Conservation (phyloP, 2,888 invertebrate species). For the Spilarctia lutea region DNA sequence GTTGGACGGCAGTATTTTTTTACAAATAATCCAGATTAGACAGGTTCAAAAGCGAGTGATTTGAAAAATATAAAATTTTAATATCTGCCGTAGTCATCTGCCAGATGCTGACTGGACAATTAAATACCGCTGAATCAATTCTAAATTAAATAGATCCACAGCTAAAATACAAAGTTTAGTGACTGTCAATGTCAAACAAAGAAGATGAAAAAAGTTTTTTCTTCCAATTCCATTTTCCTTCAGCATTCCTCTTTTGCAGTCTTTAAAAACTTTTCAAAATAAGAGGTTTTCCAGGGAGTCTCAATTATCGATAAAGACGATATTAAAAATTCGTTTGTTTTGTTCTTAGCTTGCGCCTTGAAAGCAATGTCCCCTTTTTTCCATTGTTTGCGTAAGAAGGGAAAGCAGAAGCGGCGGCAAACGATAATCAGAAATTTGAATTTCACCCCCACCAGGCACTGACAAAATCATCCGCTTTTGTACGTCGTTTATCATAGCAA, state of each 20-base stretch:
- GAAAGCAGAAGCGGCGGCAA: conserved; percentile 77
- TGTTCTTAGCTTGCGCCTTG: conserved; percentile 82
- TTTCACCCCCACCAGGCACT: conserved; percentile 76
- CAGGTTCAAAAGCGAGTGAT: conserved; percentile 36
- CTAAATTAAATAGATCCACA: conserved; percentile 84
- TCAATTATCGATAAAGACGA: conserved; percentile 87
- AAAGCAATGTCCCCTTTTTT: conserved; percentile 81
- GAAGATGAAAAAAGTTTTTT: conserved; percentile 86
- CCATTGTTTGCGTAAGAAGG: conserved; percentile 83
- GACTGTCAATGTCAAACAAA: conserved; percentile 86
- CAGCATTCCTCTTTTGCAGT: conserved; percentile 84
- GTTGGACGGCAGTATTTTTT: conserved; percentile 21
- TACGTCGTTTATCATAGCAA: conserved; percentile 80
- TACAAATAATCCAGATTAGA: conserved; percentile 32
- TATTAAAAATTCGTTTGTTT: conserved; percentile 87
- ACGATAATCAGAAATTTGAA: conserved; percentile 85
- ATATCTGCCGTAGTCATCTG: conserved; percentile 74
- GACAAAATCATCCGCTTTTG: conserved; percentile 82
- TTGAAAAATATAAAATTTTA: conserved; percentile 58
- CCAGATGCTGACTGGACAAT: conserved; percentile 75
- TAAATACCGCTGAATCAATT: conserved; percentile 76
- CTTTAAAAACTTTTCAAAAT: conserved; percentile 85
- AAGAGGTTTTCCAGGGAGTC: conserved; percentile 85
- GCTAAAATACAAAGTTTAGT: conserved; percentile 84
- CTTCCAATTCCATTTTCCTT: conserved; percentile 84